Conservation (phyloP, 1,140 invertebrate species). For the Brachionus rubens region DNA sequence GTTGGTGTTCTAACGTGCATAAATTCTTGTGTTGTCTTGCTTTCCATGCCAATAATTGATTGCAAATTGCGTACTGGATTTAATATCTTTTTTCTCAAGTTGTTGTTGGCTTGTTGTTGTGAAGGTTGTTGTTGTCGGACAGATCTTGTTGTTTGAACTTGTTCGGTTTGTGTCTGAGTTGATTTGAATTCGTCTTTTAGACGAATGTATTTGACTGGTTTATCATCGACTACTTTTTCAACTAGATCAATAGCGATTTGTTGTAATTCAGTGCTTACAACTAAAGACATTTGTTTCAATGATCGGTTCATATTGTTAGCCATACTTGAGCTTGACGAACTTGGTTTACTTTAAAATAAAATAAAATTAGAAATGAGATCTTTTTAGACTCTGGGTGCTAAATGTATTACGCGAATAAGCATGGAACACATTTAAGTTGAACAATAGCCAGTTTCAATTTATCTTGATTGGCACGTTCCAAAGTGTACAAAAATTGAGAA, state of each 20-base stretch:
- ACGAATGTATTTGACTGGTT: conserved; percentile 39
- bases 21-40: conserved; percentile 12
- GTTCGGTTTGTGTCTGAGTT: background rate
- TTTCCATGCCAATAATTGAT: conserved; percentile 25
- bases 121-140: conserved; percentile 1
- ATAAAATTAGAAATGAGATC: too few relatives aligned
- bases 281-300: conserved; percentile 36
- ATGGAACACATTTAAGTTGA: conserved; percentile 44
- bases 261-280: conserved; percentile 26
- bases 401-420: conserved; percentile 34
- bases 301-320: conserved; percentile 10
- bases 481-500: conserved; percentile 42
- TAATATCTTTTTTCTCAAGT: too few relatives aligned
- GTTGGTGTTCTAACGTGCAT: background rate
- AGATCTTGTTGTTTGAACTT: conserved; percentile 28
- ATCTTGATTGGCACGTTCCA: conserved; percentile 41
- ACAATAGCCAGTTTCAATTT: conserved; percentile 42
- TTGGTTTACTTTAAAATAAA: too few relatives aligned
- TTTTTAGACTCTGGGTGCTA: too few relatives aligned
- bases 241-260: conserved; percentile 31
- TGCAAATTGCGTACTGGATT: conserved; percentile 25
- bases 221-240: conserved; percentile 38
- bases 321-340: background rate
- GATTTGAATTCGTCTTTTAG: conserved; percentile 38
- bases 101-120: background rate